Evolutionary conservation across 2,797 vertebrate genomes (phyloP), one percentile per base, ranked within the genome.

Genomic region (Bovichtus variegatus): DNA sequence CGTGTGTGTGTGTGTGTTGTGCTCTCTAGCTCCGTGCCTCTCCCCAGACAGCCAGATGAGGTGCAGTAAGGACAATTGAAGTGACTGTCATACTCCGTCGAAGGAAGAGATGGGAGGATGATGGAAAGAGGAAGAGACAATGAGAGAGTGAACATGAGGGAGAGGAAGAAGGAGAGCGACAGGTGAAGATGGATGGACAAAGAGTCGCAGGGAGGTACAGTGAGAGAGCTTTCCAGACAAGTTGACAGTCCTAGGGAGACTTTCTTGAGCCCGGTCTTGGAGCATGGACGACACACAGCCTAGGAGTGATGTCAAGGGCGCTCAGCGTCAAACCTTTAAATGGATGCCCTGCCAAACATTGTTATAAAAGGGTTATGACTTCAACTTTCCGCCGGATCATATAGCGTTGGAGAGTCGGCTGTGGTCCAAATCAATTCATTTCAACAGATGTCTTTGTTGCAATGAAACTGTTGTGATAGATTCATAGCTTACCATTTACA

Each of bases 381-480:
- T 90, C 86, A 91, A 87, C 86, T 91, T 90, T 84, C 84, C 60
- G 78, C 53, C n/a, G 77, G 81, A 90, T 91, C 83, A 82, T 86
- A 81, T 66, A 65, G 81, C 72, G 7, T 8, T 59, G 76, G 76
- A 78, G 53, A 8, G 16, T 61, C 85, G 87, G 87, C 90, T 21
- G 59, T 1, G 18, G 61, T 87, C 88, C 89, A 91, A 89, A 81
- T 91, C 86, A 84, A 83, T 91, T 91, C 64, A 85, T 86, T 88
- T 89, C 82, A 82, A 82, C 89, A 89, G 81, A 90, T 85, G 74
- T 90, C 84, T 85, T 80, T 78, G 80, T 83, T 76, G 81, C 83
- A 80, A 65, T 81, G 75, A 87, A 86, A 79, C 65, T 75, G 80
- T 79, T 80, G 74, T 36, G 34, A 54, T 81, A 74, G 85, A 85